phyloP scores from a whole-genome alignment of 1,140 invertebrate genomes.

The Drosophila quadrilineata region DNA sequence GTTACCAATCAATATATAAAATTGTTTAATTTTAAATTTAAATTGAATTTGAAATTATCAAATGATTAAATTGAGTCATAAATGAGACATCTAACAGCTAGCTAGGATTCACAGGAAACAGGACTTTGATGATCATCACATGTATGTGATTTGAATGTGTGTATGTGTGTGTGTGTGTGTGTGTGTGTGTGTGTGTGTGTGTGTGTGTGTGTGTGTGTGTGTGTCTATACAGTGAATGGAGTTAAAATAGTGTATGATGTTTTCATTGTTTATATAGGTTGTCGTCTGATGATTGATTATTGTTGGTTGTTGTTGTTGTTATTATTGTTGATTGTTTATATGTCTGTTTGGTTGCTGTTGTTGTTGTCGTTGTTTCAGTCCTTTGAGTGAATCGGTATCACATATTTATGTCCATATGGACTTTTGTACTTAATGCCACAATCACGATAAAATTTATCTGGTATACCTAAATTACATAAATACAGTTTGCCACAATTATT shows the following conservation, averaged over 20 bases:
- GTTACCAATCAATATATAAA: slow-evolving; percentile 25
- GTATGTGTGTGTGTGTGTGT: too few relatives aligned
- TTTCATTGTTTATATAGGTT: slow-evolving; percentile 33
- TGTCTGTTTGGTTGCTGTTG: slow-evolving; percentile 38
- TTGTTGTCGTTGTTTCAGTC: slow-evolving; percentile 70
- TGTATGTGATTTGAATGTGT: too few relatives aligned
- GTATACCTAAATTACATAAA: slow-evolving; percentile 92
- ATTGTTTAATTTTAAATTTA: too few relatives aligned
- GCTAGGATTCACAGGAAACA: slow-evolving; percentile 73
- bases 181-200: slow-evolving; percentile 29
- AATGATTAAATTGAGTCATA: slow-evolving; percentile 61
- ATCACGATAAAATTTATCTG: slow-evolving; percentile 88
- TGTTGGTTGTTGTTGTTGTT: slow-evolving; percentile 41
- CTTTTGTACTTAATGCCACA: slow-evolving; percentile 91
- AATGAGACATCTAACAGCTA: slow-evolving; percentile 71
- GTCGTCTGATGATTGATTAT: slow-evolving; percentile 19
- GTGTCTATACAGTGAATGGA: slow-evolving; percentile 15
- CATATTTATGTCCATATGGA: slow-evolving; percentile 93
- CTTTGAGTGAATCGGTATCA: slow-evolving; percentile 91
- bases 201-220: slow-evolving; percentile 28
- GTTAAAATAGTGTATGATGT: slow-evolving; percentile 10
- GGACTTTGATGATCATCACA: slow-evolving; percentile 78
- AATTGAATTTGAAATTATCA: too few relatives aligned
- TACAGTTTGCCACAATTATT: slow-evolving; percentile 88
- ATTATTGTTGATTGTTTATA: slow-evolving; percentile 22